Base-by-base conservation (phyloP, 2,888 invertebrate genomes). In the Mamestra brassicae region DNA sequence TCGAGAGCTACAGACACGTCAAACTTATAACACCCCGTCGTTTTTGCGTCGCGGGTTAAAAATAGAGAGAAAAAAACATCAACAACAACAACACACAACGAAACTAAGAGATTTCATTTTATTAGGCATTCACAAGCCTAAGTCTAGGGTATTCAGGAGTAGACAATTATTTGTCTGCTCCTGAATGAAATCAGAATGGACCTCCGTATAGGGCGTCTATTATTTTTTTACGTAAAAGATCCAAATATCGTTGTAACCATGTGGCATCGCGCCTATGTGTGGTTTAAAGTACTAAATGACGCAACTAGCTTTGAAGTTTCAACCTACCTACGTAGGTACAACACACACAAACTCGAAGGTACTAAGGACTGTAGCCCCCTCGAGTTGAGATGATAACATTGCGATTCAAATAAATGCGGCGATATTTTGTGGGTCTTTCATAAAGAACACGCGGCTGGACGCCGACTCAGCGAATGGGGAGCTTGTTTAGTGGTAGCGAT, bases 391-490 rank as follows among this genome's bases (percentile, higher is more conserved):
- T 92, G 93, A 94, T 93, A 93, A 92, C 91, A 92, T 92, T 89
- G 90, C 87, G 92, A 92, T 92, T 93, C 91, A 90, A 93, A 93
- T 93, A 93, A 94, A 93, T 85, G 85, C 79, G 87, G 77, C 76
- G 84, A 89, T 89, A 93, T 93, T 92, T 92, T 90, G 92, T 87
- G 91, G 89, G 86, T 66, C 87, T 85, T 88, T 93, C 94, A 90
- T 94, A 94, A 94, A 93, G 90, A 89, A 93, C 93, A 94, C 93
- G 92, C 93, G 91, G 88, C 86, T 85, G 85, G 86, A 77, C 86
- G 91, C 88, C 88, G 90, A 91, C 85, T 93, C 93, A 93, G 93
- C 93, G 87, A 79, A 81, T 83, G 66, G 80, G 69, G 52, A 13
- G 15, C 62, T 68, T 76, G 34, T 79, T 76, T 76, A 64, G 0